Percentiles rank a stretch among this genome's conserved stretches.
These are phyloP conservation scores for Fragum whitleyi DNA, from an alignment of 2,888 invertebrate species.

Conservation along the genomic window DNA sequence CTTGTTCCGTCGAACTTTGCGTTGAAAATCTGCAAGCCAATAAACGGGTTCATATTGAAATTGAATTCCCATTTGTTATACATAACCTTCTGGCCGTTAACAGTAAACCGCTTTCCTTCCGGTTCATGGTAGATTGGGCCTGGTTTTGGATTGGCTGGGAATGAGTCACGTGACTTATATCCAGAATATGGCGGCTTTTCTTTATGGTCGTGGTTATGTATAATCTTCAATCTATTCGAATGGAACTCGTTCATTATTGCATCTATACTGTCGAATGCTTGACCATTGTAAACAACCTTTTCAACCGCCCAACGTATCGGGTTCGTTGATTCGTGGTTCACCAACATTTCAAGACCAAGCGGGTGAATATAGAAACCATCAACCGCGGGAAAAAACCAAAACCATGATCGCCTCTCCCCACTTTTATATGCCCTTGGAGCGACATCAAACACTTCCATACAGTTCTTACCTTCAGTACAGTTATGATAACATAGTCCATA, in stretches of 20 bases:
- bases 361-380: constrained; percentile 76
- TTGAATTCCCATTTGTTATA: constrained; percentile 80
- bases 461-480: constrained; percentile 67
- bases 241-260: constrained; percentile 64
- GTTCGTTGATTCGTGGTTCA: constrained; percentile 68
- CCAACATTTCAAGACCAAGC: constrained; percentile 74
- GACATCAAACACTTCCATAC: constrained; percentile 67
- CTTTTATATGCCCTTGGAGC: constrained; percentile 69
- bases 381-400: constrained; percentile 67
- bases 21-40: constrained; percentile 74
- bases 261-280: constrained; percentile 65
- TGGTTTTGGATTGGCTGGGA: constrained; percentile 28
- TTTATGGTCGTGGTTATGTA: constrained; percentile 15
- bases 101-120: constrained; percentile 76
- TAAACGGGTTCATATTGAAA: constrained; percentile 68
- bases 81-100: constrained; percentile 73
- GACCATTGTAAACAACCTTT: constrained; percentile 74
- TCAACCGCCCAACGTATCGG: constrained; percentile 68
- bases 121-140: constrained; percentile 76
- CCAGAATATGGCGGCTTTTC: constrained; percentile 31
- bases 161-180: constrained; percentile 35
- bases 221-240: constrained; percentile 29
- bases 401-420: constrained; percentile 71
- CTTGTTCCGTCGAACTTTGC: constrained; percentile 73
- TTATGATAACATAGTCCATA: constrained; percentile 72